A percentile compares a stretch with the other conserved stretches of the same genome.
Conservation (phyloP, 2,888 invertebrate genomes). For the Acrobasis consociella region DNA sequence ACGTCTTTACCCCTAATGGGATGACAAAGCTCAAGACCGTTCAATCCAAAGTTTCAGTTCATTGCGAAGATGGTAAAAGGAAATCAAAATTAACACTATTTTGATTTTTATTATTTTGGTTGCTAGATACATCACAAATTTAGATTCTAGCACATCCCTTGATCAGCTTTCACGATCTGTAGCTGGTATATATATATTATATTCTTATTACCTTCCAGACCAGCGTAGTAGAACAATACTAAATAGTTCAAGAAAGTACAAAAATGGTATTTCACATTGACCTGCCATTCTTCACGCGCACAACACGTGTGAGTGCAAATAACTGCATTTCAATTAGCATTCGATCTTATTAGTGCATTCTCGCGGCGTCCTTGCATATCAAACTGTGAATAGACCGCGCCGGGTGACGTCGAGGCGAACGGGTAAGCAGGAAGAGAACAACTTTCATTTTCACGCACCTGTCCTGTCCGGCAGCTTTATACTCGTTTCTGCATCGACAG, state of each 20-base stretch:
- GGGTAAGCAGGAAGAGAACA: slow-evolving; percentile 79
- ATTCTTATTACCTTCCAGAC: too few species aligned
- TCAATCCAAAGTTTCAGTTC: too few species aligned
- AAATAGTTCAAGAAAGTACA: slow-evolving; percentile 6
- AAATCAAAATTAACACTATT: too few species aligned
- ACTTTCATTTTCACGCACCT: slow-evolving; percentile 82
- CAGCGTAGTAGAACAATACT: too few species aligned
- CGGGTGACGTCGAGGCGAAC: slow-evolving; percentile 66
- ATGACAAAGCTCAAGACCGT: too few species aligned
- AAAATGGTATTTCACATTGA: neutral
- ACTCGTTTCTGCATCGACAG: slow-evolving; percentile 43
- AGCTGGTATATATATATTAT: too few species aligned
- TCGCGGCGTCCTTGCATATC: slow-evolving; percentile 39
- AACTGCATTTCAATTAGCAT: slow-evolving; percentile 25
- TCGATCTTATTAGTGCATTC: slow-evolving; percentile 34
- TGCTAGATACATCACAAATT: too few species aligned
- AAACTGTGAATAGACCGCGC: slow-evolving; percentile 50
- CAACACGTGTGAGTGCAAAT: slow-evolving; percentile 19
- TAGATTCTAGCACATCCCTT: too few species aligned
- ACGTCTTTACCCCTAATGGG: neutral
- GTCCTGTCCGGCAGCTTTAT: slow-evolving; percentile 70
- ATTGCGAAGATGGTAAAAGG: too few species aligned
- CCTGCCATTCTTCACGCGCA: slow-evolving; percentile 9
- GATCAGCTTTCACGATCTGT: too few species aligned
- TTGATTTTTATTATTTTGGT: too few species aligned